Conservation (phyloP, 2,797 vertebrate species). For the Pagetopsis macropterus region DNA sequence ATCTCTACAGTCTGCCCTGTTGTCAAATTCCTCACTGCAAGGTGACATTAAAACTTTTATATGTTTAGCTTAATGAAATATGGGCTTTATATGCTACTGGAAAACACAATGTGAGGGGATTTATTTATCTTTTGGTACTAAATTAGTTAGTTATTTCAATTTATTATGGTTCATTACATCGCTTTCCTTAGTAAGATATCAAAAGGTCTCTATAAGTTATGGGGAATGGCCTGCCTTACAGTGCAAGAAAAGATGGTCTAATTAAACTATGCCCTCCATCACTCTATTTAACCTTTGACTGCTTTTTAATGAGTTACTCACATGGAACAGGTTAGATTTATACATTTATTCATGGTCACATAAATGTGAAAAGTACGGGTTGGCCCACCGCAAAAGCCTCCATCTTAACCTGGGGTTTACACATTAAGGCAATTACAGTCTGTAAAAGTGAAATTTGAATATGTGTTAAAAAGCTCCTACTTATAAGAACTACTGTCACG, state of each 20-base stretch:
- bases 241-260: constrained; percentile 53
- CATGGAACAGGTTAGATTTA: constrained; percentile 59
- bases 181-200: constrained; percentile 43
- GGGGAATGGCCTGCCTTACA: constrained; percentile 43
- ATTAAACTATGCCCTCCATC: constrained; percentile 57
- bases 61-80: constrained; percentile 36
- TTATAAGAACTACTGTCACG: background rate
- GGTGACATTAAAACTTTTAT: constrained; percentile 57
- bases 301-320: constrained; percentile 64
- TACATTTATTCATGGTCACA: constrained; percentile 41
- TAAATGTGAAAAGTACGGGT: constrained; percentile 34
- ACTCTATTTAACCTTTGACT: constrained; percentile 59
- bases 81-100: background rate
- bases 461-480: constrained; percentile 15
- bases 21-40: constrained; percentile 46
- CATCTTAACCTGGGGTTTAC: constrained; percentile 41
- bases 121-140: constrained; percentile 29
- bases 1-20: constrained; percentile 40
- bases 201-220: constrained; percentile 48
- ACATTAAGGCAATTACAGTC: constrained; percentile 27
- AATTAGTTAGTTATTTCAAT: constrained; percentile 36
- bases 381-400: constrained; percentile 19
- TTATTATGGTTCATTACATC: constrained; percentile 60
- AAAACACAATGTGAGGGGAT: background rate
- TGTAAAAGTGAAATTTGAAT: constrained; percentile 36